Evolutionary conservation across 2,113 vertebrate genomes (phyloP), one percentile per base, ranked within the genome.

Genomic region (Bufo gargarizans): DNA sequence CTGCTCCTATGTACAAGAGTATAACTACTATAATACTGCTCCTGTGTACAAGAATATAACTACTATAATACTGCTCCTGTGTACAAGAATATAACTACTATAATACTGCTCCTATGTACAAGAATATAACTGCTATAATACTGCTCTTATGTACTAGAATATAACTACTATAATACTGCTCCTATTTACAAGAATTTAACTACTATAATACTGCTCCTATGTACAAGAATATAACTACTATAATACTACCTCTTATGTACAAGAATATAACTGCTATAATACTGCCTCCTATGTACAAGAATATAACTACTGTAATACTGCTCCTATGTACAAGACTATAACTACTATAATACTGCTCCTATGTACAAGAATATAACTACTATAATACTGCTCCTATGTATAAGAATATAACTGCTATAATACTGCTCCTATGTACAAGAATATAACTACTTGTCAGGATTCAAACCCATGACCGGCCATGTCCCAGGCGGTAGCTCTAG

Each of bases 381-480:
- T 7, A 20, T 63, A 63, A 63, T 63, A 63, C 61, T 63, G 61
- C 61, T 63, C 61, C 61, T 63, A 63, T 63, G 9, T 63, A 17
- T 14, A 16, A 17, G 33, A 33, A 33, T 33, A 33, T 33, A 33
- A 33, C 33, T 33, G 1, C 33, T 33, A 33, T 33, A 33, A 33
- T 33, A 33, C 33, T 33, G 1, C 33, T 33, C 59, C 14, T 61
- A 61, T 61, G 13, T 61, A 65, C 61, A 65, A n/a, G 61, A 65
- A 65, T 65, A 65, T 65, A 65, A 65, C 61, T 65, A 65, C 65
- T n/a, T n/a, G n/a, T n/a, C n/a, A n/a, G n/a, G n/a, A n/a, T n/a
- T n/a, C n/a, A n/a, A n/a, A n/a, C n/a, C n/a, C n/a, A n/a, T n/a
- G n/a, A n/a, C n/a, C n/a, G n/a, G n/a, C n/a, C n/a, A n/a, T n/a